phyloP scores from a whole-genome alignment of 2,113 vertebrate species.

The Ceyx margarethae region DNA sequence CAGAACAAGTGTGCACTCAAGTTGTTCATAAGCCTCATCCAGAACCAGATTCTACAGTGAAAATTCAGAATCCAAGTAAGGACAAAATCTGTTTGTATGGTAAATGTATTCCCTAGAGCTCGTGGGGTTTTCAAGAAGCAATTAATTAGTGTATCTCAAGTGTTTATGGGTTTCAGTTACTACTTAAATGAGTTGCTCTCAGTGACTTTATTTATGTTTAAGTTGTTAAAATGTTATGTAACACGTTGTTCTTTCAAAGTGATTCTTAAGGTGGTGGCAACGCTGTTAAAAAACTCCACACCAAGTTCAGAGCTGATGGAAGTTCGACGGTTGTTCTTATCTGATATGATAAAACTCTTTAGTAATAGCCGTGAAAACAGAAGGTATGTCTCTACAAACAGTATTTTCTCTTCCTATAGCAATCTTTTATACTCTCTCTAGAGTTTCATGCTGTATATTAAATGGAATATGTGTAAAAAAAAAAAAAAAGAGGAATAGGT shows the following conservation, averaged over 20 bases:
- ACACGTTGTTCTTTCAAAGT: constrained; percentile 78
- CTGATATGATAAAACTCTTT: constrained; percentile 99
- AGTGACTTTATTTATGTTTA: not conserved
- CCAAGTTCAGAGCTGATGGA: constrained; percentile 98
- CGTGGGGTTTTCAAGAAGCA: not conserved
- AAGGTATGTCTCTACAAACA: constrained; percentile 77
- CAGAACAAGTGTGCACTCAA: constrained; percentile 98
- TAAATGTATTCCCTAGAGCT: not conserved
- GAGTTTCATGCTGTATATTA: not conserved
- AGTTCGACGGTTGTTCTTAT: constrained; percentile 94
- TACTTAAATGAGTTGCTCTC: not conserved
- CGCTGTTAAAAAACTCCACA: constrained; percentile 94
- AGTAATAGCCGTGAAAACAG: constrained; percentile 98
- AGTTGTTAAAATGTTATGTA: not conserved
- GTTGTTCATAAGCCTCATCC: constrained; percentile 98
- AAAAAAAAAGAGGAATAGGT: not conserved
- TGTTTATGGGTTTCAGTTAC: not conserved
- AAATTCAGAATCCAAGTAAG: constrained; percentile 99
- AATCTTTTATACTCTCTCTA: not conserved
- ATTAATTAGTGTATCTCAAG: not conserved
- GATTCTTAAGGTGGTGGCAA: constrained; percentile 98
- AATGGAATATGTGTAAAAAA: not conserved
- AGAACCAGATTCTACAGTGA: constrained; percentile 97
- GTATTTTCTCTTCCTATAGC: not conserved
- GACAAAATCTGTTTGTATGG: not conserved